A percentile compares a stretch with the other conserved stretches of the same genome.
Conservation (phyloP, 2,797 vertebrate species). For the Helicolenus hilgendorfi region DNA sequence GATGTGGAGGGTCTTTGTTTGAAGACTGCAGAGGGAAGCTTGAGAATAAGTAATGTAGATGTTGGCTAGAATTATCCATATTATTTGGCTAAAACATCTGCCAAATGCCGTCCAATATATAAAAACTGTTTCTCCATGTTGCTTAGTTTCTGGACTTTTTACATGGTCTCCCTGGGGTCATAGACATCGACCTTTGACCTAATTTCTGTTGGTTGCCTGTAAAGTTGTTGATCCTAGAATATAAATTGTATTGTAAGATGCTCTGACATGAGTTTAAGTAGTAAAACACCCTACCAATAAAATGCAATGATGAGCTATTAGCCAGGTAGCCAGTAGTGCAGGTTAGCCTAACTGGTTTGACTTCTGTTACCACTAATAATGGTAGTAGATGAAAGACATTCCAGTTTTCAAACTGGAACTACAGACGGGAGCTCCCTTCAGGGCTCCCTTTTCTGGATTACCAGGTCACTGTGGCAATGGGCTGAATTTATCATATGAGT, state of each 20-base stretch:
- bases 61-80: neutral
- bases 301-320: neutral
- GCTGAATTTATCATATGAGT: too few relatives aligned
- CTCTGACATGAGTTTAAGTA: neutral
- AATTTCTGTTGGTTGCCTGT: neutral
- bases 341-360: slow-evolving; percentile 1
- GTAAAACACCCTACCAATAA: neutral
- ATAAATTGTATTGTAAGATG: neutral
- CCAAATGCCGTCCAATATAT: neutral
- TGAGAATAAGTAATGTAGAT: neutral
- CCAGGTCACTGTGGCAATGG: neutral
- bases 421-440: neutral
- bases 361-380: neutral
- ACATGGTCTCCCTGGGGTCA: neutral
- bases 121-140: neutral
- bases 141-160: neutral
- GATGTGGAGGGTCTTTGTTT: slow-evolving; percentile 5
- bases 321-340: neutral
- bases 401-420: neutral
- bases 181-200: neutral
- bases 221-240: neutral
- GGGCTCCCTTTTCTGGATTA: neutral
- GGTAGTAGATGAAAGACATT: neutral
- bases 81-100: neutral
- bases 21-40: neutral